Evolutionary conservation across 2,888 invertebrate species (phyloP), one percentile per base, ranked within the genome.

Genomic region (Cryptocheilus praepositus): DNA sequence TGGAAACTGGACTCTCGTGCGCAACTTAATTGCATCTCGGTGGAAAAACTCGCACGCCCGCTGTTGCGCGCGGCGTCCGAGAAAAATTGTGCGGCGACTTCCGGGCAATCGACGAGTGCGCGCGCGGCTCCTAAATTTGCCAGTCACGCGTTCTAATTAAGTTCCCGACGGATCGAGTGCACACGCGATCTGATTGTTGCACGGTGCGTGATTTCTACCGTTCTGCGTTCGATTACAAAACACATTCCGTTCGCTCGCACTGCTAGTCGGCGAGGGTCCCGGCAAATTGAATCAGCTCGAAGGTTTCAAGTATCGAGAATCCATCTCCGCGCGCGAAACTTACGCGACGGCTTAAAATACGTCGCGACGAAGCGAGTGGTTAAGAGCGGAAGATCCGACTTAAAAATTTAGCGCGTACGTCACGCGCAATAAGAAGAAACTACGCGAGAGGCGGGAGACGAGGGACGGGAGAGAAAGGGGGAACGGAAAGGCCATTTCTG

Each of bases 91-190:
- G 3, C 49, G 4, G 15, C 49, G 5, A 18, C 49, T 49, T 16
- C 49, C 49, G 49, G 36, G 53, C 45, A 18, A 64, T 52, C 61
- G 67, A 53, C 57, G 60, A 65, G 74, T 67, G 77, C 69, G 56
- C 63, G 52, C 51, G 60, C 52, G 49, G 68, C 49, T 71, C 70
- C 70, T 60, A 70, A 67, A 79, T 73, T 63, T 63, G 77, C 80
- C 64, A 79, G 79, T 80, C 80, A 80, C 68, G 75, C 77, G 73
- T 71, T 77, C 81, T 81, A 80, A 81, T 81, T 80, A 81, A 80
- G 75, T 77, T 74, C 77, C 77, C 74, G 36, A 71, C 67, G 74
- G 61, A 74, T 72, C 71, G 65, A 25, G 25, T 5, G 64, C 61
- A 66, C 71, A 81, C 77, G 75, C 76, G 69, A 77, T 77, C 74